Base-by-base conservation (phyloP, 2,888 invertebrate species). In the Archips crataeganus region DNA sequence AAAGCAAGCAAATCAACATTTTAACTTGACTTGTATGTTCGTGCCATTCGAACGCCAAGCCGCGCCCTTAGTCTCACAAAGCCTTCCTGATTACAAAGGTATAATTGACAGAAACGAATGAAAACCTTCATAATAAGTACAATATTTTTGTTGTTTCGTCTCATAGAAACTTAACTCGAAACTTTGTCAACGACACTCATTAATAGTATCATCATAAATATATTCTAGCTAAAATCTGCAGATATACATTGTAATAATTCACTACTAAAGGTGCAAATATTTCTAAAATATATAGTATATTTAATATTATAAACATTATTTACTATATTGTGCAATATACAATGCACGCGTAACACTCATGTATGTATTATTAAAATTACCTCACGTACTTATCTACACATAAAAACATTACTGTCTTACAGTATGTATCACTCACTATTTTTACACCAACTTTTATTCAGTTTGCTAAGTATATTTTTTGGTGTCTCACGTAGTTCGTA, bases 181-280 rank as follows among this genome's bases (percentile, higher is more conserved):
- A 76, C 81, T 84, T 78, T 72, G 70, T 78, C 76, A 75, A 75
- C 61, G 77, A 79, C 81, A 81, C 81, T 81, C 71, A 62, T 75
- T 75, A 85, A 85, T 23, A 87, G 84, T 84, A 81, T 83, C 82
- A 77, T 81, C 81, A 82, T 87, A 83, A 86, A 87, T 87, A 89
- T 84, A 84, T 76, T 88, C 87, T 93, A 92, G 86, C 90, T 92
- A 92, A 89, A 86, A 86, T 89, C 92, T 92, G 94, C 94, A 88
- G 90, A 90, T 92, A 92, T 90, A 93, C 90, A 90, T 88, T 88
- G 86, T 87, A 88, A 89, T 90, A 92, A 89, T 90, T 84, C 90
- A 90, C 93, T 94, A 93, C 94, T 88, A 90, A 91, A 88, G 92
- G 94, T 94, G 94, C 94, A 94, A 94, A 94, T 94, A 94, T 90